A percentile compares a stretch with the other conserved stretches of the same genome.
Evolutionary conservation across 2,888 invertebrate species (phyloP).

Genomic region (Cactoblastis cactorum): DNA sequence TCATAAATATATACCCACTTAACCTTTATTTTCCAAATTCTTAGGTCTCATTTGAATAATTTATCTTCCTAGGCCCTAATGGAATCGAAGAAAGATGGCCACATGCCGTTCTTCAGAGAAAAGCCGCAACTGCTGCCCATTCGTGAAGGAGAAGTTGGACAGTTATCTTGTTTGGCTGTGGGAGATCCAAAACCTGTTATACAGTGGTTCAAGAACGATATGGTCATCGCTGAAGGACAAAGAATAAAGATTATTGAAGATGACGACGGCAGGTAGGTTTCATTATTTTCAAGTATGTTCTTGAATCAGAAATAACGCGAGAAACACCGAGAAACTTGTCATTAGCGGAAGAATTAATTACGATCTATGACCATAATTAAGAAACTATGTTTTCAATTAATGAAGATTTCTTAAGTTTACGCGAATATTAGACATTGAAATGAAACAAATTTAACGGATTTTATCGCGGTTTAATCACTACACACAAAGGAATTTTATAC

Average conservation of each 20-base stretch:
- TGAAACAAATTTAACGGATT: no score
- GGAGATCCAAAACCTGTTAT: constrained; percentile 92
- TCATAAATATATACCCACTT: no score
- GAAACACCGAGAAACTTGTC: background rate
- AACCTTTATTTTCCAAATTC: no score
- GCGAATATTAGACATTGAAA: no score
- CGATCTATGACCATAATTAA: no score
- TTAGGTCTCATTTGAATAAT: no score
- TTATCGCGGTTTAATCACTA: no score
- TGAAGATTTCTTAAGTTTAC: no score
- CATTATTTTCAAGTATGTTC: no score
- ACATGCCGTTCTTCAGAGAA: constrained; percentile 94
- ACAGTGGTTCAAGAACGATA: constrained; percentile 96
- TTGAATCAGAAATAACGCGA: background rate
- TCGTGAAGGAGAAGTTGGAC: constrained; percentile 86
- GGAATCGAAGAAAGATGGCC: constrained; percentile 86
- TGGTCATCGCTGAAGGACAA: constrained; percentile 86
- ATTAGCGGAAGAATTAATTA: background rate
- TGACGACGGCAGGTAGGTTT: constrained; percentile 79
- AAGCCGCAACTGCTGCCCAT: constrained; percentile 90
- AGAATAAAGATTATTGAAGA: constrained; percentile 87
- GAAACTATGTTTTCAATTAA: no score
- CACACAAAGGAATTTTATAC: no score
- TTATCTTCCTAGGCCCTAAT: constrained; percentile 81
- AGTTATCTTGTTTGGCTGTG: constrained; percentile 89